Evolutionary conservation across 2,888 invertebrate species (phyloP), one percentile per base, ranked within the genome.

Genomic region (Melanargia galathea): DNA sequence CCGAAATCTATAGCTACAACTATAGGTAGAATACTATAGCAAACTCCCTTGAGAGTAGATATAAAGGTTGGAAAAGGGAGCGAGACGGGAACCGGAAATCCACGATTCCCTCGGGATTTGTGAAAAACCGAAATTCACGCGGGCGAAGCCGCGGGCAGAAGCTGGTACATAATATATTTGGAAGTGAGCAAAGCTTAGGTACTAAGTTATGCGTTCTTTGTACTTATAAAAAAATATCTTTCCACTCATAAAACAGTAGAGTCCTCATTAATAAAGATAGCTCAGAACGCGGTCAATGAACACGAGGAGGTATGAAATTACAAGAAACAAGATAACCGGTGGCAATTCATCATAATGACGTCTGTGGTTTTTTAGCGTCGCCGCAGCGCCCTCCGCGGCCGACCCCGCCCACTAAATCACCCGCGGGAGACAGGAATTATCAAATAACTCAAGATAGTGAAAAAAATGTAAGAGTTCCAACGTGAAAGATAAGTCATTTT

Each of bases 401-500:
- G 82, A 83, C 83, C 82, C 78, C 70, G 74, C 1, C 77, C 67
- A 80, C 80, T 89, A 88, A 89, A 89, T 89, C 87, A 88, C 66
- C 66, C 69, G 60, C 68, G 69, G 69, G 81, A 71, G 84, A 86
- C 86, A 80, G 75, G 82, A 86, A 86, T 89, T 87, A 88, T 88
- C 85, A 86, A 87, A 86, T 84, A 86, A 84, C 82, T 82, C 83
- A 79, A 84, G 87, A 87, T 89, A 85, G 82, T 83, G 75, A 52
- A 78, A 79, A 38, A 81, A 80, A 78, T 81, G 75, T 79, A 24
- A 54, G 38, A 22, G n/a, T 38, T 22, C n/a, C 38, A 38, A n/a
- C 38, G 54, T 4, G 38, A 16, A 0, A 24, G 38, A 54, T 38
- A 54, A 52, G 24, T 24, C 22, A 54, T 33, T 38, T 38, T 54